Evolutionary conservation across 2,113 vertebrate genomes (phyloP), one percentile per base, ranked within the genome.

Genomic region (Entomyzon cyanotis): DNA sequence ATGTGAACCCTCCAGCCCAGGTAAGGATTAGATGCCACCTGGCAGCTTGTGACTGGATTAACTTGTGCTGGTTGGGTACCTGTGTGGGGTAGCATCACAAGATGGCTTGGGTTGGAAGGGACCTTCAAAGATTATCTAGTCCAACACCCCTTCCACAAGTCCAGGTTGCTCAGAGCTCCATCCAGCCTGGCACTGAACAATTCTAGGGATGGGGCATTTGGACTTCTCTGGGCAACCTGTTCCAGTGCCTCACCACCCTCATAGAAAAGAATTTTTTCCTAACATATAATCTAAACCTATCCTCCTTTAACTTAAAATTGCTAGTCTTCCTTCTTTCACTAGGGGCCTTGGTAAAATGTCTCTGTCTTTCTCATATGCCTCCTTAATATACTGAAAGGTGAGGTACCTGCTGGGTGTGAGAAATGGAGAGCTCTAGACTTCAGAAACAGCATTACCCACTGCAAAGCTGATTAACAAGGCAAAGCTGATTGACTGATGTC

Each of bases 81-180:
- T 71, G n/a, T 0, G 0, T 47, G 58, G 12, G 21, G 10, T 27
- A 42, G 12, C 11, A n/a, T 35, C 84, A 37, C 12, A 17, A 44
- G 35, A 21, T 47, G n/a, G 13, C 50, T 73, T 73, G 11, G 13
- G 15, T 30, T 53, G 44, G 47, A 83, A 71, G 37, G 28, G 22
- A 37, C 24, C 22, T 82, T 80, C 47, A 64, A n/a, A 42, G 22
- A 24, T 55, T 30, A 19, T 28, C 16, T 30, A 27, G 13, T 49
- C 33, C 28, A 62, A 25, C 10, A 16, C 3, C 28, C 1, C 21
- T 49, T 27, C 3, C 17, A 37, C 44, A 8, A 47, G 23, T 19
- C 2, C 7, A 27, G 2, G 28, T 25, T 77, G 10, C 41, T 80
- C 50, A 13, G 37, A 56, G 33, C 22, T 58, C 31, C 0, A 0